These are phyloP conservation scores for Silurus aristotelis DNA, from an alignment of 2,797 vertebrate genomes.

Conservation along the genomic window DNA sequence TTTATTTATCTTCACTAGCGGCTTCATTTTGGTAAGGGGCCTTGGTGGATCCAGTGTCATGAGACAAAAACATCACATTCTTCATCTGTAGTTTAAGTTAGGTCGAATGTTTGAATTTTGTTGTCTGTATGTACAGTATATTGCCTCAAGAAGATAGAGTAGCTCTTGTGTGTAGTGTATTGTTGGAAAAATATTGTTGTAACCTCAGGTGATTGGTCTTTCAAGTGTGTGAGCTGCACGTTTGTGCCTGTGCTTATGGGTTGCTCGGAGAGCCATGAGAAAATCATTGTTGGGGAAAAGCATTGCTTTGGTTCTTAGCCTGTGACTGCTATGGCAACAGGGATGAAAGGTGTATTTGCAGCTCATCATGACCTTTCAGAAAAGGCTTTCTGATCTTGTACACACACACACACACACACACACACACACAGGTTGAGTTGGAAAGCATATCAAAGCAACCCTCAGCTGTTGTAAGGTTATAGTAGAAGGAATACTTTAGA, in stretches of 20 bases:
- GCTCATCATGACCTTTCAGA: conserved; percentile 36
- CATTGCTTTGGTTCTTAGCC: conserved; percentile 21
- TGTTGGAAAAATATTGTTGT: not conserved
- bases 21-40: not conserved
- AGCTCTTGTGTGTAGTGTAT: not conserved
- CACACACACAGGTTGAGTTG: not conserved
- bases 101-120: not conserved
- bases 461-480: not conserved
- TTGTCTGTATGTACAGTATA: not conserved
- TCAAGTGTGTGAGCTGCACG: not conserved
- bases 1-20: too few relatives aligned
- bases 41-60: not conserved
- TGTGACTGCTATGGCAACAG: conserved; percentile 36
- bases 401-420: not conserved
- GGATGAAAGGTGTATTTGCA: conserved; percentile 40
- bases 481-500: not conserved
- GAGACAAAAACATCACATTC: not conserved
- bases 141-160: not conserved
- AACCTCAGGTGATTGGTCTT: not conserved
- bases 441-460: not conserved
- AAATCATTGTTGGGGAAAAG: not conserved
- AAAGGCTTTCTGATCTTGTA: conserved; percentile 34
- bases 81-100: too few relatives aligned
- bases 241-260: not conserved
- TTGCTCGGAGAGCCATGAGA: not conserved